Conservation (phyloP, 2,888 invertebrate genomes). For the Aphrophora alni region DNA sequence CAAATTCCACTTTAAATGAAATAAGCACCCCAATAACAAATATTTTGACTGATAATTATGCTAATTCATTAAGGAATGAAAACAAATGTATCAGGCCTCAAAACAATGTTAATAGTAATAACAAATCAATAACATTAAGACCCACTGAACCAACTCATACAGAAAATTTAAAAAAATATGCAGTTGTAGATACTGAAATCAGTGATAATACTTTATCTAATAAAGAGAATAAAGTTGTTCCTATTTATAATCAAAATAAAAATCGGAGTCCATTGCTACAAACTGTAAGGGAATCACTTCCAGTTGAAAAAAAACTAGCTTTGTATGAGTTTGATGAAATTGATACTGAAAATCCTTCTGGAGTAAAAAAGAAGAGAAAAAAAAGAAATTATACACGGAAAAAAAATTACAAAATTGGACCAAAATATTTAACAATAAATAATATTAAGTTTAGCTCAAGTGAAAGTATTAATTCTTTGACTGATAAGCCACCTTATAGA, state of each 20-base stretch:
- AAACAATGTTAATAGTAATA: background rate
- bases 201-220: background rate
- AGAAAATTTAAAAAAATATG: background rate
- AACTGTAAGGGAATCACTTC: background rate
- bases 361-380: slow-evolving; percentile 41
- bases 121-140: background rate
- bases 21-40: background rate
- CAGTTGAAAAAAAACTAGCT: background rate
- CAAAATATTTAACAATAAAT: slow-evolving; percentile 28
- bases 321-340: slow-evolving; percentile 45
- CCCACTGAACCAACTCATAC: background rate
- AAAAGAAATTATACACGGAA: background rate
- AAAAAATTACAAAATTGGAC: slow-evolving; percentile 24
- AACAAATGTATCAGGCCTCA: background rate
- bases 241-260: background rate
- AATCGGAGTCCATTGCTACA: background rate
- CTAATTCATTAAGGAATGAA: background rate
- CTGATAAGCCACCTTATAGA: background rate
- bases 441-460: slow-evolving; percentile 34
- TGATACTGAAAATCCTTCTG: slow-evolving; percentile 42
- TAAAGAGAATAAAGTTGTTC: background rate
- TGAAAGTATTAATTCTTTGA: slow-evolving; percentile 31
- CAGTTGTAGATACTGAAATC: background rate
- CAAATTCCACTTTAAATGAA: background rate
- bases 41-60: background rate